A percentile compares a stretch with the other conserved stretches of the same genome.
Evolutionary conservation across 2,797 vertebrate genomes (phyloP).

Genomic region (Mormyrus hasselquistii): DNA sequence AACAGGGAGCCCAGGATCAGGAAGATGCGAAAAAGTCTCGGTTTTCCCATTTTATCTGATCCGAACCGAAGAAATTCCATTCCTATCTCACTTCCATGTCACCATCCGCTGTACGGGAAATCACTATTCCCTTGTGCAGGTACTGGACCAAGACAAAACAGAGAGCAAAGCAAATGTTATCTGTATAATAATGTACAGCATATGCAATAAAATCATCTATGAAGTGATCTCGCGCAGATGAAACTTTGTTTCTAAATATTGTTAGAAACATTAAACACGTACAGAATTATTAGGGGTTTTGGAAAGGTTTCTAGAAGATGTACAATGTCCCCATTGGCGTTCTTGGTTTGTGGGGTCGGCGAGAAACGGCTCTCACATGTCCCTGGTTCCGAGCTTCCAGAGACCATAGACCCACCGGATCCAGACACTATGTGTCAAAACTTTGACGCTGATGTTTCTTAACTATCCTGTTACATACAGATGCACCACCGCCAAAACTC

Average conservation of each 20-base stretch:
- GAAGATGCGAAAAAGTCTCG: conserved; percentile 80
- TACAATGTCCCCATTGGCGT: not conserved
- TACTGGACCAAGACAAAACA: conserved; percentile 29
- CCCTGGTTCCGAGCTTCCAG: not conserved
- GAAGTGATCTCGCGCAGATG: not conserved
- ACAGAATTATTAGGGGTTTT: not conserved
- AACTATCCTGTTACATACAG: not conserved
- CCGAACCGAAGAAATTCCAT: conserved; percentile 29
- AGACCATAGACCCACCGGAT: not conserved
- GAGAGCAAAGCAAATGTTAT: conserved; percentile 43
- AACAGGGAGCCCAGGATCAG: conserved; percentile 80
- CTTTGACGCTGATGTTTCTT: not conserved
- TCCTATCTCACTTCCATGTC: conserved; percentile 50
- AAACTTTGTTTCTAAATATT: not conserved
- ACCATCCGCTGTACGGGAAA: conserved; percentile 34
- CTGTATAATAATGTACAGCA: not conserved
- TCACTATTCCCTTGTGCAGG: conserved; percentile 31
- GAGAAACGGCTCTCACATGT: not conserved
- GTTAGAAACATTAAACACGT: not conserved
- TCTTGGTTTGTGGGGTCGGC: not conserved
- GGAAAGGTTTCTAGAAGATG: not conserved
- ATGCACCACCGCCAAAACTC: not conserved
- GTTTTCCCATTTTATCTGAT: conserved; percentile 76
- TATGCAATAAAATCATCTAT: not conserved
- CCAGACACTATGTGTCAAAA: not conserved